Evolutionary conservation across 2,113 vertebrate species (phyloP), one percentile per base, ranked within the genome.

Genomic region (Limanda limanda): DNA sequence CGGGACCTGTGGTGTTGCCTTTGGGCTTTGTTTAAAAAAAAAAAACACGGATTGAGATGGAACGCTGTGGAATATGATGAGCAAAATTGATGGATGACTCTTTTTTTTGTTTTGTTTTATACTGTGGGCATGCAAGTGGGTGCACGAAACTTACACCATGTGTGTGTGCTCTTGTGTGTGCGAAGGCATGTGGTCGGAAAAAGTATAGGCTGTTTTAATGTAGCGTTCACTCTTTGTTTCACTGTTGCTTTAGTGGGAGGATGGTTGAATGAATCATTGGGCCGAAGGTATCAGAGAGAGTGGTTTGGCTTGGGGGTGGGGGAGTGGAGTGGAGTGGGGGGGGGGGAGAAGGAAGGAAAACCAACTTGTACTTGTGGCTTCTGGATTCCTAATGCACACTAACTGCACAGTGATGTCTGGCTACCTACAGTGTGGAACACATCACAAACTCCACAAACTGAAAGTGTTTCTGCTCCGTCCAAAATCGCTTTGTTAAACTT

Each of bases 261-360:
- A 88, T 82, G 89, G 78, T 77, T 88, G 85, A 90, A 90, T 92
- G 91, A 88, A 89, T 92, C 88, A 87, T 87, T 83, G 77, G 89
- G 83, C 76, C 79, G 84, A 84, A 84, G 84, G 86, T 89, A 89
- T 90, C 89, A 83, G 68, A 86, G 76, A 71, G 86, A 83, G 86
- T 17, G 89, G 89, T 90, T 88, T 87, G 87, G 89, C 81, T 70
- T 11, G 20, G 59, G 76, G 74, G 62, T 13, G 58, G 8, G 13
- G 4, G n/a, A 5, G 31, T 5, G 20, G 27, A 2, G 58, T 20
- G 59, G 24, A 15, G 62, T 68, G 64, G 40, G 60, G 73, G 71
- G 37, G n/a, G 76, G 47, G 27, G 67, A 76, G 74, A 78, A 71
- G 7, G 76, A 88, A 72, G 85, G 83, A 86, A 89, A 90, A 81